Evolutionary conservation across 2,888 invertebrate species (phyloP).

Genomic region (Lasioglossum figueresi): DNA sequence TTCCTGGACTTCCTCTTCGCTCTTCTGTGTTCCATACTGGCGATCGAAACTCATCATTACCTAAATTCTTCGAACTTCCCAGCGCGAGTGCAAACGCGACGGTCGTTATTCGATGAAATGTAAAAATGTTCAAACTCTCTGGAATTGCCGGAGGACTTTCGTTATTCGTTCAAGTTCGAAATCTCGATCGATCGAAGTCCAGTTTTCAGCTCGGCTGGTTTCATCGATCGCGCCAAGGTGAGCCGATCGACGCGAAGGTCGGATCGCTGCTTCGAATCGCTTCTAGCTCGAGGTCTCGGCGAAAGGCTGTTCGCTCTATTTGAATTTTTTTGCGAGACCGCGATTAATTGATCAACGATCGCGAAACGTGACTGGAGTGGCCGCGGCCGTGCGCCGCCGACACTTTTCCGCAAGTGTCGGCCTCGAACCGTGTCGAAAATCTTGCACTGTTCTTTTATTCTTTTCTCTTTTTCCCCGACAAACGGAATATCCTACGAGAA

Average conservation of each 20-base stretch:
- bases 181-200: constrained; percentile 18
- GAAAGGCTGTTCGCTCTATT: constrained; percentile 52
- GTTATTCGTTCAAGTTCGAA: neutral
- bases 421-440: constrained; percentile 32
- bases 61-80: neutral
- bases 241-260: constrained; percentile 55
- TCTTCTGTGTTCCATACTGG: neutral
- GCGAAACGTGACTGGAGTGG: constrained; percentile 44
- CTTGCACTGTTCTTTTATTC: neutral
- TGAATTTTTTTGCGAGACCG: constrained; percentile 36
- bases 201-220: constrained; percentile 48
- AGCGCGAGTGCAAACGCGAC: neutral
- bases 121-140: neutral
- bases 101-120: no score
- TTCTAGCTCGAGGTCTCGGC: constrained; percentile 52
- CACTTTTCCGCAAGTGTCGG: neutral
- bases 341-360: constrained; percentile 46
- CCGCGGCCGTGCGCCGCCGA: neutral
- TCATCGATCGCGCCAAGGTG: constrained; percentile 52
- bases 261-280: constrained; percentile 47
- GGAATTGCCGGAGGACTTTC: neutral
- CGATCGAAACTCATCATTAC: neutral
- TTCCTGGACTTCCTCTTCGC: constrained; percentile 6
- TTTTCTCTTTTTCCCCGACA: neutral
- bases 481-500: constrained; percentile 15